Conservation (phyloP, 2,888 invertebrate species). For the Agonum fuliginosum region DNA sequence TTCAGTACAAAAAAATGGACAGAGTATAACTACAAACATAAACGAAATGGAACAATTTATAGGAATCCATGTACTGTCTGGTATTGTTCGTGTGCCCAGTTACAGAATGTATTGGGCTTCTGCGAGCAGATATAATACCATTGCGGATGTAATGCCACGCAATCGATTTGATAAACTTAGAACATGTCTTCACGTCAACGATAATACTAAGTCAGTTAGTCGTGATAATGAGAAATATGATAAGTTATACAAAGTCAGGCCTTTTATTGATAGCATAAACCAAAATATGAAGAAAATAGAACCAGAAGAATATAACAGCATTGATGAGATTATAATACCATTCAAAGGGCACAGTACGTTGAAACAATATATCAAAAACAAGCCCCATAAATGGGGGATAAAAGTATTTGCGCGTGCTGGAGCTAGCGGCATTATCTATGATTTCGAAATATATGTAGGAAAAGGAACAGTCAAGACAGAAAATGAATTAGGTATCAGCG, state of each 20-base stretch:
- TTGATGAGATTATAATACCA: conserved; percentile 66
- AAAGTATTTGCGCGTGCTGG: conserved; percentile 65
- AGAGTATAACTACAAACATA: conserved; percentile 59
- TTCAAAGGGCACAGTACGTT: conserved; percentile 65
- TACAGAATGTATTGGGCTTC: conserved; percentile 64
- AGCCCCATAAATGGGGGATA: conserved; percentile 65
- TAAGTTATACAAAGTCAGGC: conserved; percentile 64
- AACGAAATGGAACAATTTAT: conserved; percentile 63
- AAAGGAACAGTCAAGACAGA: conserved; percentile 65
- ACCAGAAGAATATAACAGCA: conserved; percentile 64
- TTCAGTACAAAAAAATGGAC: conserved; percentile 61
- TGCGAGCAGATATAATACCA: conserved; percentile 60
- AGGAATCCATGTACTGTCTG: conserved; percentile 62
- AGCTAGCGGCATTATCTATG: conserved; percentile 64
- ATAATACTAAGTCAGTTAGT: background rate
- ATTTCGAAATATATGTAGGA: conserved; percentile 65
- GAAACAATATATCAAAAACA: conserved; percentile 65
- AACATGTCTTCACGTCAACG: background rate
- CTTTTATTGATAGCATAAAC: conserved; percentile 61
- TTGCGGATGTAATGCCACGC: conserved; percentile 64
- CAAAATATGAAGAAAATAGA: conserved; percentile 63
- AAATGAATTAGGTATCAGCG: conserved; percentile 63
- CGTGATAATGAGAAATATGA: conserved; percentile 62
- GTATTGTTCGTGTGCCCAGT: conserved; percentile 63
- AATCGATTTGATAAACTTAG: conserved; percentile 63